Conservation (phyloP, 2,888 invertebrate genomes). For the Orthosia gothica region DNA sequence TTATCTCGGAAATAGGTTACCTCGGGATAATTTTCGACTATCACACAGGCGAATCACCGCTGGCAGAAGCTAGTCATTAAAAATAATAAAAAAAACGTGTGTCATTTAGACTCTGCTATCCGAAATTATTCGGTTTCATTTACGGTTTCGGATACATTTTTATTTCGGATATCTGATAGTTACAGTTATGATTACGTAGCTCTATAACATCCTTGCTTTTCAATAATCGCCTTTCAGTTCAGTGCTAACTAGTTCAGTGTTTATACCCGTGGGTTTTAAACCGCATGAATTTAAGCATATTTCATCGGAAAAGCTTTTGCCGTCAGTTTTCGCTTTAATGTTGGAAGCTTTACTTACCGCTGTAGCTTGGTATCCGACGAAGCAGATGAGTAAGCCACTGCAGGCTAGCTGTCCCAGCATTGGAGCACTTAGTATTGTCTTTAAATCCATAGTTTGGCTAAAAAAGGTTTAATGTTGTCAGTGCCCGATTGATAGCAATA, state of each 20-base stretch:
- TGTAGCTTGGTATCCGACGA: conserved; percentile 83
- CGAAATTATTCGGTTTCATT: no score
- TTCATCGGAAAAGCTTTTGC: conserved; percentile 17
- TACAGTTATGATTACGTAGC: no score
- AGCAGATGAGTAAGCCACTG: conserved; percentile 84
- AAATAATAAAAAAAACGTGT: no score
- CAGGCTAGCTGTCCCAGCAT: conserved; percentile 83
- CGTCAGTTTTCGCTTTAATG: neutral
- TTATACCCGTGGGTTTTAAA: conserved; percentile 27
- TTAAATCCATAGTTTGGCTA: conserved; percentile 80
- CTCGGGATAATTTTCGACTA: no score
- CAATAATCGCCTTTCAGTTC: conserved; percentile 42
- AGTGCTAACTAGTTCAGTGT: conserved; percentile 3
- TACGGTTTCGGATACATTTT: no score
- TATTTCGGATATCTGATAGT: no score
- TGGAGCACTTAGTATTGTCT: conserved; percentile 79
- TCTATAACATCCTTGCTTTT: neutral
- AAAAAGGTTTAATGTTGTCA: neutral
- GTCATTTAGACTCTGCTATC: no score
- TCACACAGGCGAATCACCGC: no score
- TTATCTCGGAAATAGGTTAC: no score
- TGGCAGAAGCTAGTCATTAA: no score
- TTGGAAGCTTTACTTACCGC: conserved; percentile 74
- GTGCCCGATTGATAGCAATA: no score
- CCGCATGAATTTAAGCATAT: conserved; percentile 34